Evolutionary conservation across 2,797 vertebrate species (phyloP), one percentile per base, ranked within the genome.

Genomic region (Hylomyscus alleni): DNA sequence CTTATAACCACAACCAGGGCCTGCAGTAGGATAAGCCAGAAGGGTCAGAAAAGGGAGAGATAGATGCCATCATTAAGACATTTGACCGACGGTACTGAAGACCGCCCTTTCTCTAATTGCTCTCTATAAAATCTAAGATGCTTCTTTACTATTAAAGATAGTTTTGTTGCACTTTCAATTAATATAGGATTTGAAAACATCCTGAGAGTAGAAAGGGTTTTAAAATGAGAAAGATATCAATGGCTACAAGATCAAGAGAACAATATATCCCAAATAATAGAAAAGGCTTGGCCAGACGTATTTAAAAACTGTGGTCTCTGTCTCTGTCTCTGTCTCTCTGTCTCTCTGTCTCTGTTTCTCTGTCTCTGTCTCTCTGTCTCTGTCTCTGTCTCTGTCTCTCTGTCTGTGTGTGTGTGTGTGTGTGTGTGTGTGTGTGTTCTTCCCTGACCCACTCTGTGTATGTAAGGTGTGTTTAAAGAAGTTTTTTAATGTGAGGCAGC

Each of bases 121-220:
- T 91, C 19, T 34, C 58, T 89, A 80, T 13, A 34, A 81, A 13
- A 76, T n/a, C 34, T 50, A 37, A 44, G n/a, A 80, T 1, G 76
- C 40, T 52, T 34, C 31, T 37, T 76, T 77, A 80, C 81, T 62
- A 76, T 37, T 47, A 73, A 40, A 91, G 31, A 47, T 4, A 60
- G 34, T 67, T 90, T 37, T 10, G 11, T 50, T 75, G 37, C 2
- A 5, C 14, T 89, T 95, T 84, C 22, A 47, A 11, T 72, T 86
- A 67, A 24, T 54, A 72, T 62, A 54, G 89, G 24, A 47, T 60
- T 60, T 88, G 69, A 92, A 94, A 94, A 20, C 83, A 93, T 69
- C 22, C 19, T 91, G 11, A 40, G 62, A 37, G 34, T 69, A 37
- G 37, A 93, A 47, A 69, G 26, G 22, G 12, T 26, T 29, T 65